Percentiles rank a stretch among this genome's conserved stretches.
Evolutionary conservation across 2,888 invertebrate species (phyloP).

Genomic region (Sussaba pulchella): DNA sequence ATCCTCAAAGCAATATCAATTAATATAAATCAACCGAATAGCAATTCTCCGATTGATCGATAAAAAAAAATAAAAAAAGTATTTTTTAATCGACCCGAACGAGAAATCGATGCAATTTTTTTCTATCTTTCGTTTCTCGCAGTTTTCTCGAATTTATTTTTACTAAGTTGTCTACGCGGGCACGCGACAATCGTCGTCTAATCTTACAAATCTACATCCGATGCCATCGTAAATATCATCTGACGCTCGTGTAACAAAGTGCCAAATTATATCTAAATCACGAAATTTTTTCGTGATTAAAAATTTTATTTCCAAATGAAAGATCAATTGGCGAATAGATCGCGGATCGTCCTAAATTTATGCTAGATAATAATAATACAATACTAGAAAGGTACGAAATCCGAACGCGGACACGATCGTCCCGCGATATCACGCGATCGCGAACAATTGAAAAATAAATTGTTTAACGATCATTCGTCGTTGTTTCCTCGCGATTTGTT

Average conservation of each 20-base stretch:
- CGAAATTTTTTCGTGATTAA: too few relatives aligned
- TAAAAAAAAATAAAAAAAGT: background rate
- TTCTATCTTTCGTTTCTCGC: background rate
- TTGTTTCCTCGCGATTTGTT: background rate
- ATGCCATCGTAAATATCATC: conserved; percentile 10
- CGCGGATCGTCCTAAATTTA: background rate
- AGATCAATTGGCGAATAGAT: too few relatives aligned
- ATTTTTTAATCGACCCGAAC: conserved; percentile 1
- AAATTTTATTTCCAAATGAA: too few relatives aligned
- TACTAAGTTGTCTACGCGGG: background rate
- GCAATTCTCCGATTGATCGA: too few relatives aligned
- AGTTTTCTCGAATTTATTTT: too few relatives aligned
- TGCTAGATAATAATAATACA: conserved; percentile 54
- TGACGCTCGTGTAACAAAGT: background rate
- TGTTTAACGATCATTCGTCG: too few relatives aligned
- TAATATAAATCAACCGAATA: too few relatives aligned
- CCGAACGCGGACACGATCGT: conserved; percentile 22
- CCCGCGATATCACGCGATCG: conserved; percentile 12
- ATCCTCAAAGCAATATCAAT: too few relatives aligned
- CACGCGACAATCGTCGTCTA: background rate
- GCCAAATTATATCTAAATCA: too few relatives aligned
- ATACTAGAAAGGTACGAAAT: conserved; percentile 54
- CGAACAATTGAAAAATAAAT: background rate
- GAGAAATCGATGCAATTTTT: background rate
- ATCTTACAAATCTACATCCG: conserved; percentile 2